Base-by-base conservation (phyloP, 2,113 vertebrate species). In the Apodemus sylvaticus region DNA sequence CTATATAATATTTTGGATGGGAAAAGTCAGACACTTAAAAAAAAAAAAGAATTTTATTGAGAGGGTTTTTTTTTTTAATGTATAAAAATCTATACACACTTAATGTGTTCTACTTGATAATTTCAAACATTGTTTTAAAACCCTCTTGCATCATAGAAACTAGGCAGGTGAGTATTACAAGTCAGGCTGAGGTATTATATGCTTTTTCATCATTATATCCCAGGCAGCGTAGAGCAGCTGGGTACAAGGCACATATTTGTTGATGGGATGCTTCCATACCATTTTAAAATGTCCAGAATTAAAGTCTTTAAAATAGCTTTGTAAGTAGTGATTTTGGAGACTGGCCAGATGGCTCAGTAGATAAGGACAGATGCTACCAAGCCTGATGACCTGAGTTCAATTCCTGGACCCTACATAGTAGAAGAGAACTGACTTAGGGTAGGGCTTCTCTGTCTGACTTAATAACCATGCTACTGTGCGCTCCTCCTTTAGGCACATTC, bases 301-400 rank as follows among this genome's bases (percentile, higher is more conserved):
- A 82, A 55, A 87, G 87, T 13, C 42, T 95, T 95, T 78, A 90
- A 93, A 71, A 45, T 3, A 58, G 70, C 71, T 93, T 92, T 83
- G 76, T 20, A 92, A 53, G 19, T 55, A 42, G 58, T 89, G 60
- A 66, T 48, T 20, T 20, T 2, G 42, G 12, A 29, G 58, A 58
- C 9, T 66, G 42, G 60, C 17, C 26, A 48, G 60, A 48, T 66
- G 29, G 60, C 39, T 48, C 39, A 86, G 8, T 66, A 17, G 16
- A 5, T 66, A 86, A 66, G 39, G 42, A 34, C 39, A 86, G 39
- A 66, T 48, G 17, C 29, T 48, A 66, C 42, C 60, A 66, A 66
- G 42, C 2, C 29, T 34, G 60, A 48, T 48, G 13, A 62, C 24
- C 24, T 39, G 82, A 85, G 14, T 17, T 64, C 39, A n/a, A 26